Conservation (phyloP, 2,113 vertebrate genomes). For the Eleginops maclovinus region DNA sequence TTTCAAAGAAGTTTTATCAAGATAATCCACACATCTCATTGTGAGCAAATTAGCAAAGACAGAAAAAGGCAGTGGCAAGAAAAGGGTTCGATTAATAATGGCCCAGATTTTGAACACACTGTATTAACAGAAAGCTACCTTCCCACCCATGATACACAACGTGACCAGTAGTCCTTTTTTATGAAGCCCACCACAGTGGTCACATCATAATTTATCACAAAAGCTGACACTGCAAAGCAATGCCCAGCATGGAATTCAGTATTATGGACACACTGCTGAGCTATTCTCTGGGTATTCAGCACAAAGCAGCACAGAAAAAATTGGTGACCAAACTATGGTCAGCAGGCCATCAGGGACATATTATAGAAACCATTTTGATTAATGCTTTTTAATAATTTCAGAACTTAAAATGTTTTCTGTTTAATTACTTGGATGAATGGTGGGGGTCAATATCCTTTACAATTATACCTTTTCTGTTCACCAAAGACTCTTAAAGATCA, state of each 20-base stretch:
- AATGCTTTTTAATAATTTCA: slow-evolving; percentile 11
- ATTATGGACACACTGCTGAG: not conserved
- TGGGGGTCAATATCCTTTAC: not conserved
- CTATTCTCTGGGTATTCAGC: slow-evolving; percentile 2
- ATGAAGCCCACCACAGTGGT: not conserved
- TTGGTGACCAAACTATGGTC: slow-evolving; percentile 11
- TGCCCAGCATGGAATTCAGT: slow-evolving; percentile 1
- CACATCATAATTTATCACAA: slow-evolving; percentile 29
- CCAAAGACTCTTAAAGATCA: not conserved
- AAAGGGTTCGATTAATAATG: not conserved
- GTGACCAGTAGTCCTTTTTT: slow-evolving; percentile 11
- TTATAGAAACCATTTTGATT: slow-evolving; percentile 3
- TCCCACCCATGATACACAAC: slow-evolving; percentile 1
- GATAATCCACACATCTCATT: too few species aligned
- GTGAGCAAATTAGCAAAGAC: not conserved
- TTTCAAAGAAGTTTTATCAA: too few species aligned
- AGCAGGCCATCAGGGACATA: slow-evolving; percentile 6
- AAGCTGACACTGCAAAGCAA: slow-evolving; percentile 39
- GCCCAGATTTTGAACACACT: slow-evolving; percentile 15
- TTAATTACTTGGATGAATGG: not conserved
- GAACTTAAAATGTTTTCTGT: fast-evolving
- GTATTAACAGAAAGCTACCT: slow-evolving; percentile 7
- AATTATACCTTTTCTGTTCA: not conserved
- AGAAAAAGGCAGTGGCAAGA: not conserved
- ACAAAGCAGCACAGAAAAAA: slow-evolving; percentile 2